Percentiles rank a stretch among this genome's conserved stretches.
These are phyloP conservation scores for Phylloscopus collybita DNA, from an alignment of 2,797 vertebrate genomes.

Conservation along the genomic window DNA sequence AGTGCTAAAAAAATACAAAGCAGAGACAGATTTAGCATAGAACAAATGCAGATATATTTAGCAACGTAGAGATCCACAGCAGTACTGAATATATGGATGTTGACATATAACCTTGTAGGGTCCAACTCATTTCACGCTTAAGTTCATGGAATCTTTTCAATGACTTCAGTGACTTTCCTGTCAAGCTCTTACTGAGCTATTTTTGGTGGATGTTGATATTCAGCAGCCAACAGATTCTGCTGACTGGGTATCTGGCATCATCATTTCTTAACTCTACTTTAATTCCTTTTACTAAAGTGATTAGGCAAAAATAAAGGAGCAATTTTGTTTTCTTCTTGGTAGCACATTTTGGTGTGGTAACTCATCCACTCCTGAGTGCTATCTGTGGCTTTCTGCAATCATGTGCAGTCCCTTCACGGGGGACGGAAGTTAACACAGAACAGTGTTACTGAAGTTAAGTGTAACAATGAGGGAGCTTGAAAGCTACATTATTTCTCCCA, in stretches of 20 bases:
- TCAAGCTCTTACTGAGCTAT: constrained; percentile 44
- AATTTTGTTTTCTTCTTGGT: neutral
- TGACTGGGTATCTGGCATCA: constrained; percentile 29
- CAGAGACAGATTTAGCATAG: neutral
- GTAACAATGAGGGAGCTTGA: neutral
- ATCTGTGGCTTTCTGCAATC: neutral
- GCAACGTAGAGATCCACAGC: neutral
- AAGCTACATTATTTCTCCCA: neutral
- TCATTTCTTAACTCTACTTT: constrained; percentile 42
- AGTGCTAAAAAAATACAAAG: neutral
- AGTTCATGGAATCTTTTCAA: constrained; percentile 47
- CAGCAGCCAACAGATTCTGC: constrained; percentile 56
- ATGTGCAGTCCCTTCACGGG: neutral
- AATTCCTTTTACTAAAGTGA: constrained; percentile 1
- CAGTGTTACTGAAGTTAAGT: neutral
- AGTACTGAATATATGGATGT: neutral
- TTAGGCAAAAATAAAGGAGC: constrained; percentile 1
- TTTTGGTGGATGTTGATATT: constrained; percentile 61
- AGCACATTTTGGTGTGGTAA: neutral
- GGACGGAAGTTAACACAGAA: neutral
- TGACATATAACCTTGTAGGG: neutral
- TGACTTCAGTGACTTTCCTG: constrained; percentile 52
- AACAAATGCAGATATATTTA: neutral
- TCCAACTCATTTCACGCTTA: neutral
- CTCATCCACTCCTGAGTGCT: neutral